phyloP scores from a whole-genome alignment of 30 jellyfish, hydroid and myxozoan species.

The Pseudorhiza aurosa region DNA sequence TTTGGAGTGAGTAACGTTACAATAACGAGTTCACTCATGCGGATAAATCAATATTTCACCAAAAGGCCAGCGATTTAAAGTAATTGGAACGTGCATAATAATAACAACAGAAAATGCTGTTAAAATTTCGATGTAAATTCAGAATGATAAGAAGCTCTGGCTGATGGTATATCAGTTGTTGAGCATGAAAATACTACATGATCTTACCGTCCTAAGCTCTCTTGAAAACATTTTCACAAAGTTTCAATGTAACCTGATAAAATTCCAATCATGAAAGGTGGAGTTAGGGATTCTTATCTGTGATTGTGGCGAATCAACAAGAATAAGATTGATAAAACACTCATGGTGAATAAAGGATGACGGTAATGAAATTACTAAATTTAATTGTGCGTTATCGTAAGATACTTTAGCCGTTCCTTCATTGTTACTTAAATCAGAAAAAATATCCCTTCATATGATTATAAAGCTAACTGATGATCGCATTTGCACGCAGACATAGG shows the following conservation, averaged over 20 bases:
- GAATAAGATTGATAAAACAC: conserved; percentile 53
- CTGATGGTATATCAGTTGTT: background rate
- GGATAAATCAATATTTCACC: conserved; percentile 43
- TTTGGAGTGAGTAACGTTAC: conserved; percentile 31
- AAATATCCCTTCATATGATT: conserved; percentile 37
- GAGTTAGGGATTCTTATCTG: conserved; percentile 51
- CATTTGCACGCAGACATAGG: conserved; percentile 9
- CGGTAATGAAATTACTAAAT: conserved; percentile 55
- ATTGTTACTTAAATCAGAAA: conserved; percentile 9
- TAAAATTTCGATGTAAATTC: background rate
- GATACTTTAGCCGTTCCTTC: conserved; percentile 26
- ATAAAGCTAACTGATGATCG: conserved; percentile 28
- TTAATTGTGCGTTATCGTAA: conserved; percentile 50
- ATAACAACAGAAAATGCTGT: background rate
- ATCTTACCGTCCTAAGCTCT: background rate
- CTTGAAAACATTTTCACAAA: conserved; percentile 3
- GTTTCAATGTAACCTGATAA: conserved; percentile 38
- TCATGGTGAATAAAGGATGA: conserved; percentile 5
- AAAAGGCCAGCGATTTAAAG: conserved; percentile 13
- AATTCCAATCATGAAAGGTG: conserved; percentile 57
- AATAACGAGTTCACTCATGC: conserved; percentile 41
- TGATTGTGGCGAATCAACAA: conserved; percentile 31
- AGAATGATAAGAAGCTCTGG: background rate
- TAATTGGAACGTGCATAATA: background rate
- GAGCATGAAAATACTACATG: background rate